Evolutionary conservation across 2,113 vertebrate species (phyloP).

Genomic region (Todiramphus chloris): DNA sequence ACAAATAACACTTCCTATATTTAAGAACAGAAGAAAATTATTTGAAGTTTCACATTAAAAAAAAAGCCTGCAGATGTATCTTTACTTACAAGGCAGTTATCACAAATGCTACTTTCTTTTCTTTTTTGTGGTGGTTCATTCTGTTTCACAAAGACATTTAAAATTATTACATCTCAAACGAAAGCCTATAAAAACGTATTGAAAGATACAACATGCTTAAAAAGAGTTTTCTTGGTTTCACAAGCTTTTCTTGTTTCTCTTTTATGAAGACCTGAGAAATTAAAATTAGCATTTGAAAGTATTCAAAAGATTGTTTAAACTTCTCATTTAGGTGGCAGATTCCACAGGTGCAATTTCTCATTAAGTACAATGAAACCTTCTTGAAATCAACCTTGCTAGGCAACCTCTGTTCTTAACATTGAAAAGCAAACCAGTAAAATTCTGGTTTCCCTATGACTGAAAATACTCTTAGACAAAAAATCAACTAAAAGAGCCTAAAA

Average conservation of each 20-base stretch:
- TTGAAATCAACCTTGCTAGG: conserved; percentile 2
- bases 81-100: conserved; percentile 59
- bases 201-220: conserved; percentile 73
- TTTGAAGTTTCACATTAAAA: conserved; percentile 56
- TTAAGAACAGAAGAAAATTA: conserved; percentile 48
- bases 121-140: conserved; percentile 76
- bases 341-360: conserved; percentile 72
- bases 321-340: conserved; percentile 55
- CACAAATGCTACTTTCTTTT: conserved; percentile 82
- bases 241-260: conserved; percentile 83
- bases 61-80: conserved; percentile 50
- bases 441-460: not conserved
- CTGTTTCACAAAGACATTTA: conserved; percentile 72
- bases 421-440: not conserved
- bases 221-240: conserved; percentile 83
- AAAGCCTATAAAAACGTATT: conserved; percentile 75
- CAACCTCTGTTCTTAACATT: not conserved
- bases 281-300: conserved; percentile 85
- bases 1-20: not conserved
- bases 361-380: conserved; percentile 58
- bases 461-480: not conserved
- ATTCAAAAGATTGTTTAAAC: conserved; percentile 72
- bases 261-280: conserved; percentile 74
- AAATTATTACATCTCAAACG: conserved; percentile 70
- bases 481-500: not conserved